These are phyloP conservation scores for Macaria liturata DNA, from an alignment of 2,888 invertebrate species.

Conservation along the genomic window DNA sequence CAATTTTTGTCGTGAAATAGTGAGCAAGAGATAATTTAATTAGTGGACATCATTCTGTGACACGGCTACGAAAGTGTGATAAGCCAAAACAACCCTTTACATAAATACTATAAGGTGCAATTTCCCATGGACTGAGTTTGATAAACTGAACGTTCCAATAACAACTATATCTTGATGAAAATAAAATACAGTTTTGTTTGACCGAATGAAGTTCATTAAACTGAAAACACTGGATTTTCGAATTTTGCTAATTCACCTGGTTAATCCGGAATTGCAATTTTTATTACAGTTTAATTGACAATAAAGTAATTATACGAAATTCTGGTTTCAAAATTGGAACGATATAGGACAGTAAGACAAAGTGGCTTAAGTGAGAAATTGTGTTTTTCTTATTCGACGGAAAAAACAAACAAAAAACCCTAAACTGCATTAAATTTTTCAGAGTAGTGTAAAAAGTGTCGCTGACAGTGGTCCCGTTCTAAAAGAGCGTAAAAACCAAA, in stretches of 20 bases:
- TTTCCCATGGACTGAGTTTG: slow-evolving; percentile 15
- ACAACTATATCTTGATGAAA: neutral
- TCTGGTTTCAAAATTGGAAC: neutral
- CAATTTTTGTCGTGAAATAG: slow-evolving; percentile 18
- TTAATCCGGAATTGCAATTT: neutral
- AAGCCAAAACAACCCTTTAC: slow-evolving; percentile 22
- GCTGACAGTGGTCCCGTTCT: no score
- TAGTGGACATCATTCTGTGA: slow-evolving; percentile 37
- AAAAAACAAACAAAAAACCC: no score
- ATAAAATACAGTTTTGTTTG: neutral
- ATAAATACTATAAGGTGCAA: slow-evolving; percentile 20
- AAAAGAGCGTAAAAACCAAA: no score
- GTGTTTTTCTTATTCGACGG: no score
- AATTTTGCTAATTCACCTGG: neutral
- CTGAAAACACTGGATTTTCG: neutral
- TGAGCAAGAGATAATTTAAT: slow-evolving; percentile 32
- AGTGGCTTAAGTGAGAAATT: neutral
- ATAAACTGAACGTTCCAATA: neutral
- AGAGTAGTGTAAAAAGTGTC: no score
- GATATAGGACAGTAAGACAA: neutral
- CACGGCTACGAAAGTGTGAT: slow-evolving; percentile 41
- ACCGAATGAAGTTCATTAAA: neutral
- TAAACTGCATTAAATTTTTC: no score
- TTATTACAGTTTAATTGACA: neutral
- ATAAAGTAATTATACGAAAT: neutral